Conservation (phyloP, 2,113 vertebrate genomes). For the Odontesthes bonariensis region DNA sequence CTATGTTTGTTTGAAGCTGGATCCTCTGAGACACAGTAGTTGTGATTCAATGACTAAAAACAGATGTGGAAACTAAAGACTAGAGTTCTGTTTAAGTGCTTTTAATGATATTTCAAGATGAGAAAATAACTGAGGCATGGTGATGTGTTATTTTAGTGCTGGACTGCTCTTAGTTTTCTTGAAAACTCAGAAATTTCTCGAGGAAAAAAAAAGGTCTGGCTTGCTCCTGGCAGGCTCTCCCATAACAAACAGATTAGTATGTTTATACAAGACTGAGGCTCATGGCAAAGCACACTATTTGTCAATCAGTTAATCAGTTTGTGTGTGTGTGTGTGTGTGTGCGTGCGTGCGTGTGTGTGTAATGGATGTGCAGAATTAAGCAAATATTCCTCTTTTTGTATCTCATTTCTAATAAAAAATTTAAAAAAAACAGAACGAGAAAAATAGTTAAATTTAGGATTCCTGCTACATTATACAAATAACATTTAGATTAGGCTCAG, state of each 20-base stretch:
- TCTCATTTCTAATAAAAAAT: too few relatives aligned
- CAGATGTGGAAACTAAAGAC: constrained; percentile 52
- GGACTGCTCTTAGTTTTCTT: constrained; percentile 5
- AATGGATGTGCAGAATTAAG: not conserved
- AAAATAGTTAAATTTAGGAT: not conserved
- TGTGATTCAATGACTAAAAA: constrained; percentile 58
- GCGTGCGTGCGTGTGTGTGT: not conserved
- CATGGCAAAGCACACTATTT: constrained; percentile 2
- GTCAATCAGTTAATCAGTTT: not conserved
- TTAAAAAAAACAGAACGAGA: too few relatives aligned
- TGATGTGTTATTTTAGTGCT: constrained; percentile 38
- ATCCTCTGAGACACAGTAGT: constrained; percentile 37
- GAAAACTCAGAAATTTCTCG: not conserved
- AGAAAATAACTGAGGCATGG: constrained; percentile 33
- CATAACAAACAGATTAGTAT: constrained; percentile 27
- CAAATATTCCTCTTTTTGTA: not conserved
- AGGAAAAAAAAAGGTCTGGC: not conserved
- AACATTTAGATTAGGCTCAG: not conserved
- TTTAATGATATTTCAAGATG: constrained; percentile 38
- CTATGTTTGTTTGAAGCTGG: constrained; percentile 23
- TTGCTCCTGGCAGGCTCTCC: constrained; percentile 11
- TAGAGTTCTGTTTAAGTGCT: constrained; percentile 17
- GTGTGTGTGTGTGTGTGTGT: not conserved
- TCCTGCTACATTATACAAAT: not conserved
- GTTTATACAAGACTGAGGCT: constrained; percentile 21